These are phyloP conservation scores for Mnemiopsis leidyi DNA, from an alignment of 37 sponge, comb jelly and placozoan genomes.

Conservation along the genomic window DNA sequence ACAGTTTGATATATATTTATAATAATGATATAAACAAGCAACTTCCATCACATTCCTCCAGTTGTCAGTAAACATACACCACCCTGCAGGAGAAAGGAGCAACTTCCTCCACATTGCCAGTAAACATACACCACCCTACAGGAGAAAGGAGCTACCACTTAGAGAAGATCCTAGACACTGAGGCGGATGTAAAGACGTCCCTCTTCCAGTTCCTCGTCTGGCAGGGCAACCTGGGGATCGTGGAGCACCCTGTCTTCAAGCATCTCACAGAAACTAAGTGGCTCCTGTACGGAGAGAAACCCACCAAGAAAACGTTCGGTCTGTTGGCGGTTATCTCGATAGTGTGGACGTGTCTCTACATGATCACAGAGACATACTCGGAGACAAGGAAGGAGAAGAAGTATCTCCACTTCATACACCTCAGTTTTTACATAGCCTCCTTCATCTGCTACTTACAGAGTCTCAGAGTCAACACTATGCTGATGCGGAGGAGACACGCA, in stretches of 20 bases:
- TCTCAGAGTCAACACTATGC: not conserved
- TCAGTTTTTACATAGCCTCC: not conserved
- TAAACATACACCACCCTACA: not conserved
- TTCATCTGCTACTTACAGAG: not conserved
- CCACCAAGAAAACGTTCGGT: conserved; percentile 5
- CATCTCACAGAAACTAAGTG: conserved; percentile 17
- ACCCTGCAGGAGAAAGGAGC: not conserved
- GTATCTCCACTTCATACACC: not conserved
- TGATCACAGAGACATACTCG: not conserved
- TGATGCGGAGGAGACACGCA: not conserved
- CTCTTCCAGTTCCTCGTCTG: conserved; percentile 29
- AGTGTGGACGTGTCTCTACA: conserved; percentile 12
- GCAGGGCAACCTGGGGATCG: conserved; percentile 44
- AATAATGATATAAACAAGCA: not conserved
- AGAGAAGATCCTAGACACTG: not conserved
- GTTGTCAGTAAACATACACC: too few relatives aligned
- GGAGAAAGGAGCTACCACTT: not conserved
- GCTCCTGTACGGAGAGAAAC: conserved; percentile 19
- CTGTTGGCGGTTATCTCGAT: not conserved
- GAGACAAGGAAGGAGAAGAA: not conserved
- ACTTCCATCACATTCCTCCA: not conserved
- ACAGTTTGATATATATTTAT: too few relatives aligned
- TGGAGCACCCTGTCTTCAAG: conserved; percentile 25
- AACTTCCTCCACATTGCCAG: not conserved
- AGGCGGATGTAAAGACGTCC: not conserved